Evolutionary conservation across 2,113 vertebrate species (phyloP).

Genomic region (Nematolebias whitei): DNA sequence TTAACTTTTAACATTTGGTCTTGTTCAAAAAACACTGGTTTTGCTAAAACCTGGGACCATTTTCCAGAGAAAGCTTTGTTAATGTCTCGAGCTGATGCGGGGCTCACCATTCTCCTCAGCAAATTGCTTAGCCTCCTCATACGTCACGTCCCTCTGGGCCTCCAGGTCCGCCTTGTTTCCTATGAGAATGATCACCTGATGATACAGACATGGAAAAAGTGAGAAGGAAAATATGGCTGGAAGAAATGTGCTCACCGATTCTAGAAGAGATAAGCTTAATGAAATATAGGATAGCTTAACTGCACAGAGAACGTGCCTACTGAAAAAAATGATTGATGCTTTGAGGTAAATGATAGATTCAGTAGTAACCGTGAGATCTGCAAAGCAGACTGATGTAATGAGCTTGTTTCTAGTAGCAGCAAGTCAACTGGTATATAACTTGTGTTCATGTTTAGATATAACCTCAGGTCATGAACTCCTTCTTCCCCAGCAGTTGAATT

Average conservation of each 20-base stretch:
- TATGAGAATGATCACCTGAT: slow-evolving; percentile 98
- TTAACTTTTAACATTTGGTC: too few relatives aligned
- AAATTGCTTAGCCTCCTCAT: slow-evolving; percentile 99
- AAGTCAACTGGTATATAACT: background rate
- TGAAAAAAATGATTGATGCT: slow-evolving; percentile 7
- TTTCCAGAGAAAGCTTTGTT: background rate
- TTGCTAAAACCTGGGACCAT: background rate
- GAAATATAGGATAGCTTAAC: background rate
- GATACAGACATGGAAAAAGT: slow-evolving; percentile 2
- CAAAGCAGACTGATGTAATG: slow-evolving; percentile 15
- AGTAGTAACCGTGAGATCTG: slow-evolving; percentile 26
- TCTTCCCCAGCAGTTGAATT: too few relatives aligned
- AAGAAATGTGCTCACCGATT: background rate
- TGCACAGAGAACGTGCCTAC: background rate
- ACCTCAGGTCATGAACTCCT: too few relatives aligned
- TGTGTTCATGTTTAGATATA: too few relatives aligned
- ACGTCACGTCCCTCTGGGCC: slow-evolving; percentile 97
- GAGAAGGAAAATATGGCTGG: background rate
- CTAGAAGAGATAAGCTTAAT: background rate
- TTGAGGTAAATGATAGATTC: background rate
- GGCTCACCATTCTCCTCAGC: slow-evolving; percentile 95
- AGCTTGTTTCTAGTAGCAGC: slow-evolving; percentile 4
- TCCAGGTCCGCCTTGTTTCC: slow-evolving; percentile 99
- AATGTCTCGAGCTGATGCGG: slow-evolving; percentile 54
- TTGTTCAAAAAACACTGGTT: background rate